Percentiles rank a stretch among this genome's conserved stretches.
These are phyloP conservation scores for Trematomus bernacchii DNA, from an alignment of 2,797 vertebrate species.

Conservation along the genomic window DNA sequence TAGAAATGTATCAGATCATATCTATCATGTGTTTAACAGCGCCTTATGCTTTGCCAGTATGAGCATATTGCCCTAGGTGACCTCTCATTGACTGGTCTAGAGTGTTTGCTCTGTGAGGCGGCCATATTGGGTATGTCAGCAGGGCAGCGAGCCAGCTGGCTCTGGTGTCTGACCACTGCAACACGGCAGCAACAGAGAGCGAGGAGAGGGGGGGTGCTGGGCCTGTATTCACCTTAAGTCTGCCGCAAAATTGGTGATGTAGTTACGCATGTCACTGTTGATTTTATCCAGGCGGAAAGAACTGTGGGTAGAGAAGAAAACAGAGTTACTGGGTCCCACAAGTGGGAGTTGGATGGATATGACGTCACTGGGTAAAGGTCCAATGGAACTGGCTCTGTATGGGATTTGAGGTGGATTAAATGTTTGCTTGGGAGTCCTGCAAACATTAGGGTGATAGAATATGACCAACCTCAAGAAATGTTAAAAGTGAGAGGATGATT, in stretches of 20 bases:
- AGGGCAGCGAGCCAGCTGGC: constrained; percentile 73
- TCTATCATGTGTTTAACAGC: constrained; percentile 37
- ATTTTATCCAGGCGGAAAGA: constrained; percentile 89
- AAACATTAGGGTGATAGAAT: constrained; percentile 77
- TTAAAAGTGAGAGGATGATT: constrained; percentile 25
- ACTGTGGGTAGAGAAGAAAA: constrained; percentile 86
- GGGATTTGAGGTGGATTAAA: constrained; percentile 52
- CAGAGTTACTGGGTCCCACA: constrained; percentile 78
- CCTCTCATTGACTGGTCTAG: constrained; percentile 71
- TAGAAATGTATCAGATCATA: constrained; percentile 19
- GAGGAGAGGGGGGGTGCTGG: constrained; percentile 46
- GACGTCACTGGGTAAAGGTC: constrained; percentile 53
- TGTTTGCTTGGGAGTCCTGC: constrained; percentile 79
- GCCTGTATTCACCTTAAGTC: constrained; percentile 88
- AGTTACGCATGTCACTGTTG: constrained; percentile 89
- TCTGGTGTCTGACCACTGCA: constrained; percentile 63
- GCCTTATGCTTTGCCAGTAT: constrained; percentile 41
- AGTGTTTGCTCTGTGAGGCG: constrained; percentile 63
- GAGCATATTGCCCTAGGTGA: constrained; percentile 62
- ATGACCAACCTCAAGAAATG: constrained; percentile 55
- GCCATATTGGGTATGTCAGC: constrained; percentile 74
- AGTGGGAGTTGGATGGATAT: constrained; percentile 63
- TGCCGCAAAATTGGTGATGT: constrained; percentile 90
- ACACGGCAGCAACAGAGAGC: constrained; percentile 64
- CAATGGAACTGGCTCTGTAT: constrained; percentile 44